Evolutionary conservation across 2,797 vertebrate genomes (phyloP), one percentile per base, ranked within the genome.

Genomic region (Ceyx erithaca): DNA sequence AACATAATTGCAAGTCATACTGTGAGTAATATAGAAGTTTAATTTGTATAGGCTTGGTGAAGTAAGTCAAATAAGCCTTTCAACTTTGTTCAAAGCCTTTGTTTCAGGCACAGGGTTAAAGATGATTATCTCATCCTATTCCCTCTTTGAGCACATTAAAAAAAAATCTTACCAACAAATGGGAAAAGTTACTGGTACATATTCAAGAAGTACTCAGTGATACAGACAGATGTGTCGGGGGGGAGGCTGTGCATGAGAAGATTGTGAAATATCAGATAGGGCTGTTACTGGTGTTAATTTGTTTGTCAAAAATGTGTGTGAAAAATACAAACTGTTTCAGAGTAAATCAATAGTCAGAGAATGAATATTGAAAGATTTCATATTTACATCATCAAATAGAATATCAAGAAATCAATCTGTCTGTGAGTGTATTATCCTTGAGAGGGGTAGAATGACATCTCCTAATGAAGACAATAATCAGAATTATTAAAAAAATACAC

Each of bases 1-100:
- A 95, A 87, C 90, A 89, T 95, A 96, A 96, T 96, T 95, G 89
- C 90, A 93, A 94, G 90, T 71, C 31, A 3, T 75, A 37, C 88
- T 67, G 63, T 96, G 95, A 96, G 90, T 94, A 94, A 96, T 89
- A 66, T 14, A 80, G 62, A 89, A 67, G 67, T 91, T 93, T 93
- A 92, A 94, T 96, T 93, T 95, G 71, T 85, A 90, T 13, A 83
- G 79, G 93, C 86, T 95, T 85, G 80, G 71, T 92, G 87, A 87
- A 95, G 88, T 86, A 72, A 92, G 91, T 69, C 75, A 78, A 89
- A 89, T 59, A 88, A 95, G 86, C 92, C 81, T 94, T 95, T 78
- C 84, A 70, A 81, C 76, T 92, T 78, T 88, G 70, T 75, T 87
- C 91, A 84, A 72, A 94, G 64, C 45, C 75, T 94, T 79, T 92